Conservation (phyloP, 2,797 vertebrate species). For the Lophius americanus region DNA sequence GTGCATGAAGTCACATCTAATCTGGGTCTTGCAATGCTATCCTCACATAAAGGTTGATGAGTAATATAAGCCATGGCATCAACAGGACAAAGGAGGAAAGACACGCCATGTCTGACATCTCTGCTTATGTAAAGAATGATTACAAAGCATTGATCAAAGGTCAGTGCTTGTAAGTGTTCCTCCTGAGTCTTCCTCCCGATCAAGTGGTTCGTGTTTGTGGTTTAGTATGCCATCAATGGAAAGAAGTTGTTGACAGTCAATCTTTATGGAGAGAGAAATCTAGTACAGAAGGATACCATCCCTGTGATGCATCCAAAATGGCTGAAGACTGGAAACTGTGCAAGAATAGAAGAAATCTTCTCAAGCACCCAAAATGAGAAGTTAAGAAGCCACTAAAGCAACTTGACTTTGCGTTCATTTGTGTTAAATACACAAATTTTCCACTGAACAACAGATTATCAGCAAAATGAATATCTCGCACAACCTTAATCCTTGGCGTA, state of each 20-base stretch:
- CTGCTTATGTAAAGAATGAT: background rate
- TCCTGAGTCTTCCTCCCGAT: slow-evolving; percentile 80
- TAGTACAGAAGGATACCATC: slow-evolving; percentile 78
- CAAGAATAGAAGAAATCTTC: slow-evolving; percentile 83
- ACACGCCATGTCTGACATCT: no score
- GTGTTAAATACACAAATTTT: background rate
- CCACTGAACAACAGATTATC: background rate
- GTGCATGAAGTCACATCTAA: no score
- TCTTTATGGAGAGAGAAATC: slow-evolving; percentile 89
- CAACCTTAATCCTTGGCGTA: background rate
- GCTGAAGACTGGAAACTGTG: slow-evolving; percentile 83
- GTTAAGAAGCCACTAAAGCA: slow-evolving; percentile 66
- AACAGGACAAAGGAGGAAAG: no score
- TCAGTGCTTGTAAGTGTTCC: slow-evolving; percentile 15
- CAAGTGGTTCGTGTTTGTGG: slow-evolving; percentile 83
- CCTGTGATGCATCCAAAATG: slow-evolving; percentile 33
- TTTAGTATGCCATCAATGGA: slow-evolving; percentile 86
- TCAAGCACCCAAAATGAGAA: slow-evolving; percentile 87
- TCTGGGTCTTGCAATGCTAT: no score
- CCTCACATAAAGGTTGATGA: no score
- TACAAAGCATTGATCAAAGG: background rate
- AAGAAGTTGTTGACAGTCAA: slow-evolving; percentile 83
- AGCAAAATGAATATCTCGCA: background rate
- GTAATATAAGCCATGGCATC: no score
- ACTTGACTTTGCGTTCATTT: no score